Conservation (phyloP, 2,797 vertebrate genomes). For the Brotula barbata region DNA sequence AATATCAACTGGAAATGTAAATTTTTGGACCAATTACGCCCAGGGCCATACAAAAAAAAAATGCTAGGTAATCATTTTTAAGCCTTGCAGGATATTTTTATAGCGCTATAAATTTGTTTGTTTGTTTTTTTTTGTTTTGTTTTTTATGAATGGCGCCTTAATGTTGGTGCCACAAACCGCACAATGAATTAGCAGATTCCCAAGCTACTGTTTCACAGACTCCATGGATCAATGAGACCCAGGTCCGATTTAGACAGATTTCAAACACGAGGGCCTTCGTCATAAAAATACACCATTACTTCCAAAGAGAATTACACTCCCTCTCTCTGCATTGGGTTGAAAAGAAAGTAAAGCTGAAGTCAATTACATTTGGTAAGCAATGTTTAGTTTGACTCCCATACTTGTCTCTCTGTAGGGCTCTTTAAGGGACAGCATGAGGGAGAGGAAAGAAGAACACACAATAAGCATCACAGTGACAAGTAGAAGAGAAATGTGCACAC, state of each 20-base stretch:
- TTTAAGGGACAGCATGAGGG: constrained; percentile 98
- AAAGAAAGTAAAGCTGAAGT: constrained; percentile 95
- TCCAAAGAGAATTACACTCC: constrained; percentile 54
- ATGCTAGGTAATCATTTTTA: no score
- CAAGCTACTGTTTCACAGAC: constrained; percentile 6
- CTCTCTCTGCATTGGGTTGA: constrained; percentile 75
- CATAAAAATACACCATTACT: constrained; percentile 47
- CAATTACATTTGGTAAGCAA: constrained; percentile 99
- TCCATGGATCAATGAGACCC: constrained; percentile 17
- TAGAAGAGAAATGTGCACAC: constrained; percentile 88
- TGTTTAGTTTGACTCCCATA: constrained; percentile 99
- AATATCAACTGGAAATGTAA: no score
- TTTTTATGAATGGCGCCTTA: no score
- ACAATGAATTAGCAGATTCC: constrained; percentile 2
- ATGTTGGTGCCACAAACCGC: constrained; percentile 23
- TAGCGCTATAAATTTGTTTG: no score
- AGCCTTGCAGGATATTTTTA: no score
- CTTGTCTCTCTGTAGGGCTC: constrained; percentile 99
- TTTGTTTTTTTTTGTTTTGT: no score
- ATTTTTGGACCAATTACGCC: no score
- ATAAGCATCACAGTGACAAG: constrained; percentile 95
- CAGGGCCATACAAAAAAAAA: no score
- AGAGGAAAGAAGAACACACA: constrained; percentile 94
- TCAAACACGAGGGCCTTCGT: constrained; percentile 37
- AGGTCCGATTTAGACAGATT: constrained; percentile 30